Evolutionary conservation across 2,113 vertebrate species (phyloP), one percentile per base, ranked within the genome.

Genomic region (Jacana jacana): DNA sequence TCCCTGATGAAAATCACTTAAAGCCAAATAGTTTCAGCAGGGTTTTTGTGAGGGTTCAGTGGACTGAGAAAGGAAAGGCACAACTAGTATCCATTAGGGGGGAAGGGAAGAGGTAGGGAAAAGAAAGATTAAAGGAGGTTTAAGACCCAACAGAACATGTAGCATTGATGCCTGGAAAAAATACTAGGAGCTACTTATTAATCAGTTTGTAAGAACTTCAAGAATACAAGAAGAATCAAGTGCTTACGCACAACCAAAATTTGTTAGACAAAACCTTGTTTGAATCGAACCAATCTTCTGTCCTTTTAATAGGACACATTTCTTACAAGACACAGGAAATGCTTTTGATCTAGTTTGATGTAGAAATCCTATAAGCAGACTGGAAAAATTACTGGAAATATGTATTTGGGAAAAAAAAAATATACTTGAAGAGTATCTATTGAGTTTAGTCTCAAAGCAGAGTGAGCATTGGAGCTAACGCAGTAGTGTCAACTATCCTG

Each of bases 31-130:
- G 17, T 44, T 75, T 35, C 55, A 17, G 24, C 23, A 64, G 18
- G 39, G 39, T 57, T 72, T 60, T 37, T 0, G 0, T 48, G 49
- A 72, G 35, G 37, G 71, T 17, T 75, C 33, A 71, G 23, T 15
- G 9, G 51, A 46, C 19, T 66, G 16, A 70, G 57, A 78, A 66
- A 84, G 39, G 13, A 54, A 54, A 17, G 6, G 87, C 85, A n/a
- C 9, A 60, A 10, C 6, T 12, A 24, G 11, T 24, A 54, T 37
- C 28, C 20, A 13, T 49, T 39, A 28, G 1, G 0, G 2, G 1
- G 12, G 30, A 71, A 66, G 2, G 16, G 28, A 68, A 31, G 9
- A 4, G 28, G 4, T 40, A 54, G 19, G 10, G 10, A 75, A 10
- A 63, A 79, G 22, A 88, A 91, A 84, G 7, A 27, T 72, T 77